Evolutionary conservation across 1,140 invertebrate species (phyloP).

Genomic region (Aphelenchoides besseyi): DNA sequence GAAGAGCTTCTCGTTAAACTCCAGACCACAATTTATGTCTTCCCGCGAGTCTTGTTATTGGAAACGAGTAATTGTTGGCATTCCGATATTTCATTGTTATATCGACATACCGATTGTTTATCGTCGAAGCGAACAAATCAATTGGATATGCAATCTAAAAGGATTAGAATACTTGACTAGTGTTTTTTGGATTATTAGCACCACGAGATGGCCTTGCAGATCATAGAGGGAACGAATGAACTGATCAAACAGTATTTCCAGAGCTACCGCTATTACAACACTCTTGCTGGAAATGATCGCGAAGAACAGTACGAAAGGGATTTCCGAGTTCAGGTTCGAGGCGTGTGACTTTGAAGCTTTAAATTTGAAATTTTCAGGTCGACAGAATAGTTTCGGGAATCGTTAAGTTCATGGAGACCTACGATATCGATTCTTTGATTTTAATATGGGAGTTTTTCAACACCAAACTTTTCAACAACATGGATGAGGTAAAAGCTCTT

Average conservation of each 20-base stretch:
- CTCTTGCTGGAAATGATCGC: neutral
- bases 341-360: neutral
- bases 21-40: too few species aligned
- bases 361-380: constrained; percentile 29
- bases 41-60: too few species aligned
- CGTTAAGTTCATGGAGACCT: constrained; percentile 30
- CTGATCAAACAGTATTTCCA: constrained; percentile 13
- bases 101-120: too few species aligned
- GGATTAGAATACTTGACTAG: too few species aligned
- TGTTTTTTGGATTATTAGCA: too few species aligned
- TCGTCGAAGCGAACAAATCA: too few species aligned
- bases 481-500: constrained; percentile 35
- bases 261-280: neutral
- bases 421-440: constrained; percentile 26
- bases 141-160: too few species aligned
- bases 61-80: too few species aligned
- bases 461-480: constrained; percentile 44
- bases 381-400: constrained; percentile 29
- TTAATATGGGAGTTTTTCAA: constrained; percentile 55
- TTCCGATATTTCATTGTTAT: too few species aligned
- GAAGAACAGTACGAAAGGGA: constrained; percentile 17
- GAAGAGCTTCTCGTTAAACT: too few species aligned
- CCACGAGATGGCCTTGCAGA: too few species aligned
- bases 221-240: constrained; percentile 7
- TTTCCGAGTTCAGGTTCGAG: constrained; percentile 10